phyloP scores from a whole-genome alignment of 2,888 invertebrate genomes.

The Tetramorium bicarinatum region DNA sequence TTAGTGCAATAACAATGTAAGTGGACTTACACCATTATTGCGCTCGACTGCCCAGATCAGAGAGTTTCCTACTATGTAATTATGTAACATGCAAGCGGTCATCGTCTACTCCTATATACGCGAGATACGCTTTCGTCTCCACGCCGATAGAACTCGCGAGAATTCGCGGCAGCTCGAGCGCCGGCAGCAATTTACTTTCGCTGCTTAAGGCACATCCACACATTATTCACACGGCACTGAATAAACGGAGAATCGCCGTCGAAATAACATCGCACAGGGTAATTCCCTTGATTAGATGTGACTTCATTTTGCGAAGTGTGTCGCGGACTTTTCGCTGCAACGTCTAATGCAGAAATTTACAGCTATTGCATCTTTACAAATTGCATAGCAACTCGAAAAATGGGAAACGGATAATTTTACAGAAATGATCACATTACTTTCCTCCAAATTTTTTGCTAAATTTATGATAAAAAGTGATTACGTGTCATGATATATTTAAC shows the following conservation, averaged over 20 bases:
- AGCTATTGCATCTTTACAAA: not conserved
- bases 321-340: slow-evolving; percentile 15
- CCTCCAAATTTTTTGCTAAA: not conserved
- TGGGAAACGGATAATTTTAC: not conserved
- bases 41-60: not conserved
- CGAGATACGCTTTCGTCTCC: slow-evolving; percentile 58
- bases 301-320: slow-evolving; percentile 49
- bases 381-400: not conserved
- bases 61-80: slow-evolving; percentile 37
- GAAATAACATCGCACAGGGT: slow-evolving; percentile 69
- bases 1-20: slow-evolving; percentile 19
- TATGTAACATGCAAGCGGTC: slow-evolving; percentile 59
- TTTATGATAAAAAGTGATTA: not conserved
- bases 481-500: not conserved
- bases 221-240: slow-evolving; percentile 60
- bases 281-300: slow-evolving; percentile 72
- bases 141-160: slow-evolving; percentile 27
- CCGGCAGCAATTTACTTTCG: slow-evolving; percentile 72
- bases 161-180: slow-evolving; percentile 34
- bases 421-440: not conserved
- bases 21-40: slow-evolving; percentile 30
- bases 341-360: not conserved
- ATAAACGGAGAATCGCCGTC: slow-evolving; percentile 61
- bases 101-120: slow-evolving; percentile 32
- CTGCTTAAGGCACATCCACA: slow-evolving; percentile 72